A percentile compares a stretch with the other conserved stretches of the same genome.
These are phyloP conservation scores for Barbus barbus DNA, from an alignment of 2,113 vertebrate genomes.

Conservation along the genomic window DNA sequence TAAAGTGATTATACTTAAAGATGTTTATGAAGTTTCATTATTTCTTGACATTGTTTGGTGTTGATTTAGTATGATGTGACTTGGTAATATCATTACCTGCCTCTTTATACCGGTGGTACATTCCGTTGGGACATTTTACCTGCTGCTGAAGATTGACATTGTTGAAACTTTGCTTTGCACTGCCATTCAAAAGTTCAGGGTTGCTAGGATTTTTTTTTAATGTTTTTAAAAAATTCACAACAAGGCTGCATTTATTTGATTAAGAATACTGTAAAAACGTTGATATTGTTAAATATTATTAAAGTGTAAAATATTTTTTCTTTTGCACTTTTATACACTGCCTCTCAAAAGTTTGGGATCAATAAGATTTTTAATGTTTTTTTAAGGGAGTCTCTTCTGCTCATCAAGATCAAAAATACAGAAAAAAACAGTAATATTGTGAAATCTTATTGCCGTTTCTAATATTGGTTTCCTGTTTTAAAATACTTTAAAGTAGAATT, in stretches of 20 bases:
- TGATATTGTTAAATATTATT: background rate
- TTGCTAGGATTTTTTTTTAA: background rate
- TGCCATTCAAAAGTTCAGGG: background rate
- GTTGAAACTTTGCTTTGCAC: background rate
- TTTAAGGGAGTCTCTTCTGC: too few relatives aligned
- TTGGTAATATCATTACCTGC: background rate
- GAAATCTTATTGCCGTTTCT: too few relatives aligned
- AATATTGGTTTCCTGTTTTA: too few relatives aligned
- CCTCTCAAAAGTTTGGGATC: too few relatives aligned
- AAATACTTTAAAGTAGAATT: too few relatives aligned
- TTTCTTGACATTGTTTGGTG: background rate
- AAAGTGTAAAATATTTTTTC: background rate
- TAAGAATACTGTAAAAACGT: background rate
- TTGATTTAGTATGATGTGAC: too few relatives aligned
- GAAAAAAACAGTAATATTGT: too few relatives aligned
- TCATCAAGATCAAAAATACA: too few relatives aligned
- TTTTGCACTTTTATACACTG: too few relatives aligned
- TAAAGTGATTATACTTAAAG: background rate
- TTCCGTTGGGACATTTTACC: background rate
- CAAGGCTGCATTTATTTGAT: background rate
- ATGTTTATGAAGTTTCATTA: background rate
- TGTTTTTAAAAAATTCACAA: background rate
- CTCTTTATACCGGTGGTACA: background rate
- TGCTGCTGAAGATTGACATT: background rate
- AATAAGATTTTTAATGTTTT: too few relatives aligned